Percentiles rank a stretch among this genome's conserved stretches.
Evolutionary conservation across 2,113 vertebrate genomes (phyloP).

Genomic region (Myiozetetes cayanensis): DNA sequence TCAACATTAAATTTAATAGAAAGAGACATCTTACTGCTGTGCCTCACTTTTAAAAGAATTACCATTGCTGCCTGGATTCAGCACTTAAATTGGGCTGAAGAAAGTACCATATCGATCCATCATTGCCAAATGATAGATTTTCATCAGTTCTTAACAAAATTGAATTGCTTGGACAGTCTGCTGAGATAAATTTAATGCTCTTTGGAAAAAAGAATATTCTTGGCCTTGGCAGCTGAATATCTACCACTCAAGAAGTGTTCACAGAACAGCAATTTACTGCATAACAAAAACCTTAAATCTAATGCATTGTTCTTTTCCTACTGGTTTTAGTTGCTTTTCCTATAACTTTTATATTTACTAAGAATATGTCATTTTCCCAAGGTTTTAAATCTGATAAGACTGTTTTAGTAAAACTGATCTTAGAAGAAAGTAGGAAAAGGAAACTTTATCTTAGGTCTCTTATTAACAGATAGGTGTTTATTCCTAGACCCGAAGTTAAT

Average conservation of each 20-base stretch:
- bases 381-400: neutral
- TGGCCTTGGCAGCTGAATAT: conserved; percentile 59
- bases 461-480: neutral
- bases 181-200: conserved; percentile 68
- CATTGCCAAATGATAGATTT: conserved; percentile 65
- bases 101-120: conserved; percentile 43
- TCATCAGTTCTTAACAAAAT: conserved; percentile 68
- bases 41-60: conserved; percentile 52
- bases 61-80: conserved; percentile 39
- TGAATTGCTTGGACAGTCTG: conserved; percentile 61
- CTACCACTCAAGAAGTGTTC: neutral
- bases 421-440: neutral
- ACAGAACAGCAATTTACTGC: neutral
- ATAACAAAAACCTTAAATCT: conserved; percentile 10
- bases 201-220: conserved; percentile 50
- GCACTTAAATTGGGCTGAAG: conserved; percentile 47
- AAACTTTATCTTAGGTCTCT: neutral
- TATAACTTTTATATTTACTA: neutral
- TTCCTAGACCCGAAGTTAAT: neutral
- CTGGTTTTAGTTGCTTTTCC: neutral
- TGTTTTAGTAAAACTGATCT: neutral
- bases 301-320: neutral
- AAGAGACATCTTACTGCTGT: conserved; percentile 26
- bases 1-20: conserved; percentile 42
- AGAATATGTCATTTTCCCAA: neutral